Conservation (phyloP, 2,797 vertebrate species). For the Pseudochirops corinnae region DNA sequence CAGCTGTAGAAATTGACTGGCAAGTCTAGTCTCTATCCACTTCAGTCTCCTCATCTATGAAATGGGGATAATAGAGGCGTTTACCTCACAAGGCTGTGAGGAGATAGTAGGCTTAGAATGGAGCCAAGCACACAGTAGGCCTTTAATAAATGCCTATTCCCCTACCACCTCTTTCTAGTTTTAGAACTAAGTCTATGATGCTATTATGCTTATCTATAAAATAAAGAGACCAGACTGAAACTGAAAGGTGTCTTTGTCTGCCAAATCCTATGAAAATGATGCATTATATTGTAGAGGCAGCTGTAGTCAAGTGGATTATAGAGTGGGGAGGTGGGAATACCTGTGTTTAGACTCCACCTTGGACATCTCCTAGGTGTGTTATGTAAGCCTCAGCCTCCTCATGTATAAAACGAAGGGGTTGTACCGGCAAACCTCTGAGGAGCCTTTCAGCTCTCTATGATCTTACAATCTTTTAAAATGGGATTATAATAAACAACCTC, state of each 20-base stretch:
- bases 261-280: too few species aligned
- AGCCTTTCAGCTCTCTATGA: neutral
- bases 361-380: neutral
- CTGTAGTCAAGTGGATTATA: neutral
- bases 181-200: neutral
- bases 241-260: neutral
- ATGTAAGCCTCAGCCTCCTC: neutral
- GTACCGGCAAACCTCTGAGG: neutral
- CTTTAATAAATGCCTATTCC: neutral
- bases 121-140: neutral
- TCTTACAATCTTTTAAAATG: constrained; percentile 1
- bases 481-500: neutral
- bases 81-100: neutral
- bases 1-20: neutral
- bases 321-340: neutral
- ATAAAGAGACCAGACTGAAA: neutral
- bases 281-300: too few species aligned
- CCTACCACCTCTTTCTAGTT: neutral
- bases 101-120: neutral
- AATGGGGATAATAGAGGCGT: neutral
- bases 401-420: neutral
- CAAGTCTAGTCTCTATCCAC: neutral
- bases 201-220: neutral
- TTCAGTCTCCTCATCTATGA: neutral
- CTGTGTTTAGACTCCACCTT: neutral